Conservation (phyloP, 2,888 invertebrate species). For the Spilarctia lutea region DNA sequence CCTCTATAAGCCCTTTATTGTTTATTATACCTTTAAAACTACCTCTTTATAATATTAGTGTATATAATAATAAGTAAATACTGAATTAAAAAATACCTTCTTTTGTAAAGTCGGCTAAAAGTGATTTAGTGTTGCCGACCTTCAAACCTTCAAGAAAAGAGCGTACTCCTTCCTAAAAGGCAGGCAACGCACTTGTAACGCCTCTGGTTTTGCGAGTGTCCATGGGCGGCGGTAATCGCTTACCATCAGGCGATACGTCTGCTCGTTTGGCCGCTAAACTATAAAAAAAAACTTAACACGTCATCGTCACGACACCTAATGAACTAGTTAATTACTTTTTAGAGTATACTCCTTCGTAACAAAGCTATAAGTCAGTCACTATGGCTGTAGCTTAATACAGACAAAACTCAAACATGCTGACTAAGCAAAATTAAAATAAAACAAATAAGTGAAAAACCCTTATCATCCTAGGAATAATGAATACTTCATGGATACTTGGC, state of each 20-base stretch:
- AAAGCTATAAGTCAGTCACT: neutral
- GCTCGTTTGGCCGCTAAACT: too few relatives aligned
- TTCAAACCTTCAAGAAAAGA: too few relatives aligned
- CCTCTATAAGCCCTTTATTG: neutral
- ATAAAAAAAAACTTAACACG: too few relatives aligned
- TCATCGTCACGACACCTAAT: neutral
- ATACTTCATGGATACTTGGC: slow-evolving; percentile 16
- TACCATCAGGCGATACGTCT: too few relatives aligned
- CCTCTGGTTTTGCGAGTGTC: too few relatives aligned
- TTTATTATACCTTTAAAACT: too few relatives aligned
- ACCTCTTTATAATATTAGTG: too few relatives aligned
- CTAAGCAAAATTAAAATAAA: neutral
- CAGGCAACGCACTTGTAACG: too few relatives aligned
- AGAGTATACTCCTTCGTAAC: neutral
- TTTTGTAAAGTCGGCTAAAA: neutral
- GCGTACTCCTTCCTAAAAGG: too few relatives aligned
- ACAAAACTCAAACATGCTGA: neutral
- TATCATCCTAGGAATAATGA: slow-evolving; percentile 3
- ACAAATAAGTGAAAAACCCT: neutral
- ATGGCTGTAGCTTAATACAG: neutral
- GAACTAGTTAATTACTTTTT: neutral
- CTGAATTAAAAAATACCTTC: neutral
- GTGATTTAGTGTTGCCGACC: neutral
- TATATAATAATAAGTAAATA: neutral
- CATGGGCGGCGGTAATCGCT: too few relatives aligned